These are phyloP conservation scores for Falcunculus frontatus DNA, from an alignment of 2,113 vertebrate species.

Conservation along the genomic window DNA sequence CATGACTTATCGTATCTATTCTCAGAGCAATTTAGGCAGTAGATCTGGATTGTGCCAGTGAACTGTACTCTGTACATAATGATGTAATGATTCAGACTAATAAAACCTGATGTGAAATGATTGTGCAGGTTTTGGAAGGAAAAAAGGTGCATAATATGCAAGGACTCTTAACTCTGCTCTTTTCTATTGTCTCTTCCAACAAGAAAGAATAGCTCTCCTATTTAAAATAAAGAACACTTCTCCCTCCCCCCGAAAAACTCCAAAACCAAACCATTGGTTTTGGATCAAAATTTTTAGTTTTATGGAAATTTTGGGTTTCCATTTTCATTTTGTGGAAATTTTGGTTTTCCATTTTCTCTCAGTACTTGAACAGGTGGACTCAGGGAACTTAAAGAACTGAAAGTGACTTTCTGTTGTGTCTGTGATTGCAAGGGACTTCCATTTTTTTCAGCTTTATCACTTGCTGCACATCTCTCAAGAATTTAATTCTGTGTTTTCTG, in stretches of 20 bases:
- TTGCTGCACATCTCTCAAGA: not conserved
- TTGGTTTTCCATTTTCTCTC: not conserved
- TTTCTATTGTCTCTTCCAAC: not conserved
- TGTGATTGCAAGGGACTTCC: not conserved
- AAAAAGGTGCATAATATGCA: not conserved
- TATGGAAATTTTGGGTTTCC: not conserved
- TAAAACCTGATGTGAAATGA: conserved; percentile 7
- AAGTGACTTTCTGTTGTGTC: not conserved
- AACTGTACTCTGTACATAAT: not conserved
- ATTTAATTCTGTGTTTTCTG: not conserved
- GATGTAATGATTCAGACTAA: conserved; percentile 21
- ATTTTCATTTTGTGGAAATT: not conserved
- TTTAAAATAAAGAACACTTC: not conserved
- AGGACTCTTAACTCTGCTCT: not conserved
- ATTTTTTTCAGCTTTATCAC: not conserved
- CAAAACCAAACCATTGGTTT: not conserved
- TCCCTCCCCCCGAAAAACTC: fast-evolving
- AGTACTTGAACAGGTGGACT: not conserved
- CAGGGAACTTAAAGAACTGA: not conserved
- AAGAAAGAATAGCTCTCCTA: not conserved
- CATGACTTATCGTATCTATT: conserved; percentile 33
- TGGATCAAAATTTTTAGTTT: not conserved
- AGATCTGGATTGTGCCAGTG: conserved; percentile 25
- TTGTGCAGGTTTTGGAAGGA: not conserved
- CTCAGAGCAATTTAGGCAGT: conserved; percentile 27